phyloP scores from a whole-genome alignment of 2,797 vertebrate species.

The Myotis daubentonii region DNA sequence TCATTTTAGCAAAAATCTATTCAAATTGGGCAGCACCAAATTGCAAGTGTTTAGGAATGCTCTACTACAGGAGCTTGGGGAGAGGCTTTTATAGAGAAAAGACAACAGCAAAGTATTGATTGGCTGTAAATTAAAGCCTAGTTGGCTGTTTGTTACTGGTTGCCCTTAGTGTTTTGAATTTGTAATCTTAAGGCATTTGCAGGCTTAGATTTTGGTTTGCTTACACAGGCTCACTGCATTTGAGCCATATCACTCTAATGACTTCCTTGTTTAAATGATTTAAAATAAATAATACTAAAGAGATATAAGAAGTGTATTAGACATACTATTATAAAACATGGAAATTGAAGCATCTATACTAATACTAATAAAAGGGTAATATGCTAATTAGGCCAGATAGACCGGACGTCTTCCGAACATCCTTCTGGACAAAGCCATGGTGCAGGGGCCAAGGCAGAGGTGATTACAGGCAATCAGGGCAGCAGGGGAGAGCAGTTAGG shows the following conservation, averaged over 20 bases:
- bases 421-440: too few relatives aligned
- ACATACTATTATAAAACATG: constrained; percentile 64
- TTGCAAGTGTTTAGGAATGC: neutral
- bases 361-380: too few relatives aligned
- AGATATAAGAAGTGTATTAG: constrained; percentile 64
- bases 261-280: neutral
- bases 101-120: neutral
- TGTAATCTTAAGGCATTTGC: neutral
- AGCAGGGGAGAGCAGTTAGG: too few relatives aligned
- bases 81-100: neutral
- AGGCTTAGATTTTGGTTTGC: neutral
- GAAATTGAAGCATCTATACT: constrained; percentile 78
- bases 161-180: neutral
- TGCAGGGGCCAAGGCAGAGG: too few relatives aligned
- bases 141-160: neutral
- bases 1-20: neutral
- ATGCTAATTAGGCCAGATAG: neutral
- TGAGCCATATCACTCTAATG: neutral
- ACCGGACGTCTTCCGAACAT: too few relatives aligned
- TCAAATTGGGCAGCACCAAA: neutral
- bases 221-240: neutral
- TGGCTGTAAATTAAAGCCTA: neutral
- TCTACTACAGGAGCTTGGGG: neutral
- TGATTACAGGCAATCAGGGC: too few relatives aligned
- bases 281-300: constrained; percentile 63